Evolutionary conservation across 2,113 vertebrate species (phyloP).

Genomic region (Ramphastos sulfuratus): DNA sequence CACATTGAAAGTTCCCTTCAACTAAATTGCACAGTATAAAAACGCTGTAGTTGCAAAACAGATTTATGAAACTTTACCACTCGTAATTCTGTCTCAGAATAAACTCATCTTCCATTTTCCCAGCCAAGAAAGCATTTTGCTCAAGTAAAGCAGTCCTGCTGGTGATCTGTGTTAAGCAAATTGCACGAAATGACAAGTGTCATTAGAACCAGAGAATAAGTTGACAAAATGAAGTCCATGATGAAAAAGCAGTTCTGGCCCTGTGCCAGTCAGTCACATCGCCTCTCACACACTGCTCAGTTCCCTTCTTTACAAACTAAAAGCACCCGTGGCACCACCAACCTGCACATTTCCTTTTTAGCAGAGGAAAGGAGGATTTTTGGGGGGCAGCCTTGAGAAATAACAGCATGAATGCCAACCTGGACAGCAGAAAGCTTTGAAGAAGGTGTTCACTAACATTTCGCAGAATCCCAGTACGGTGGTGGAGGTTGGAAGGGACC

Average conservation of each 20-base stretch:
- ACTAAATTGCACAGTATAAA: not conserved
- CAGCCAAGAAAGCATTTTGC: not conserved
- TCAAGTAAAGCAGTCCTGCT: not conserved
- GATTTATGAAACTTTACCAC: conserved; percentile 11
- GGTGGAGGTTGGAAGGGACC: too few relatives aligned
- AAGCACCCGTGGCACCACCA: accelerated
- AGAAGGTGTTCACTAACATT: not conserved
- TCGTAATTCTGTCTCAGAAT: conserved; percentile 5
- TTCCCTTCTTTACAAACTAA: not conserved
- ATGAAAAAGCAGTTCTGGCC: not conserved
- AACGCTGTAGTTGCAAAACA: not conserved
- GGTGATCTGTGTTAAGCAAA: not conserved
- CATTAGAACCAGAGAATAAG: not conserved
- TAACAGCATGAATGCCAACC: not conserved
- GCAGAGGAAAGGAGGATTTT: not conserved
- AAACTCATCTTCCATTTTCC: not conserved
- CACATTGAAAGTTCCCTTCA: not conserved
- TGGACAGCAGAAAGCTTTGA: not conserved
- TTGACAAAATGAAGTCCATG: not conserved
- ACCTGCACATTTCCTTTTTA: accelerated
- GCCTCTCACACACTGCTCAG: not conserved
- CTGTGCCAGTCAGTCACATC: not conserved
- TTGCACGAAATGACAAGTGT: not conserved
- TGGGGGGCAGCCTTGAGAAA: not conserved
- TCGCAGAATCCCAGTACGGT: too few relatives aligned